phyloP scores from a whole-genome alignment of 2,888 invertebrate species.

The Coelogynopora nodosa region DNA sequence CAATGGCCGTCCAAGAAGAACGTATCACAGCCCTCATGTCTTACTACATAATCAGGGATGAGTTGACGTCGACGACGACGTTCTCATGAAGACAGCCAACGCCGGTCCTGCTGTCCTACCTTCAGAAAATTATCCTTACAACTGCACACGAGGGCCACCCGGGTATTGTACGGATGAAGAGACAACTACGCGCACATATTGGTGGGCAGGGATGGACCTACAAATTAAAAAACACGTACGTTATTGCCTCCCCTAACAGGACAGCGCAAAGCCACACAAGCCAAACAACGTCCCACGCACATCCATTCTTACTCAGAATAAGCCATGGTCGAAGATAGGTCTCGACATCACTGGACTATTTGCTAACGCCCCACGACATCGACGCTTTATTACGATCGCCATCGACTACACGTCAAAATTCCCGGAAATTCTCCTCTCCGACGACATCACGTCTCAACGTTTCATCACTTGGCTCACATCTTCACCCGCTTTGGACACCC shows the following conservation, averaged over 20 bases:
- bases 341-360: slow-evolving; percentile 8
- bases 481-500: slow-evolving; percentile 51
- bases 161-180: slow-evolving; percentile 23
- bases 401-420: slow-evolving; percentile 30
- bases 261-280: slow-evolving; percentile 27
- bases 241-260: neutral
- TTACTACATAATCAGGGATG: slow-evolving; percentile 6
- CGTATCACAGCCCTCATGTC: neutral
- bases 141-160: slow-evolving; percentile 35
- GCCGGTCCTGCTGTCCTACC: neutral
- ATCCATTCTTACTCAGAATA: neutral
- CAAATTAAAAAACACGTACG: neutral
- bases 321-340: slow-evolving; percentile 28
- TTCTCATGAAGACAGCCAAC: too few species aligned
- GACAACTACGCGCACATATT: slow-evolving; percentile 29
- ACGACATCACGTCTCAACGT: neutral
- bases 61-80: slow-evolving; percentile 11
- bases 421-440: neutral
- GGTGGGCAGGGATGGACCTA: slow-evolving; percentile 36
- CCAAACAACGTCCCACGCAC: neutral
- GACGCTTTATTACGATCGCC: neutral
- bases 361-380: slow-evolving; percentile 4
- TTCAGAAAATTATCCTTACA: neutral
- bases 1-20: slow-evolving; percentile 1
- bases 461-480: slow-evolving; percentile 41